phyloP scores from a whole-genome alignment of 2,888 invertebrate genomes.

The Cataglyphis altisquamis region DNA sequence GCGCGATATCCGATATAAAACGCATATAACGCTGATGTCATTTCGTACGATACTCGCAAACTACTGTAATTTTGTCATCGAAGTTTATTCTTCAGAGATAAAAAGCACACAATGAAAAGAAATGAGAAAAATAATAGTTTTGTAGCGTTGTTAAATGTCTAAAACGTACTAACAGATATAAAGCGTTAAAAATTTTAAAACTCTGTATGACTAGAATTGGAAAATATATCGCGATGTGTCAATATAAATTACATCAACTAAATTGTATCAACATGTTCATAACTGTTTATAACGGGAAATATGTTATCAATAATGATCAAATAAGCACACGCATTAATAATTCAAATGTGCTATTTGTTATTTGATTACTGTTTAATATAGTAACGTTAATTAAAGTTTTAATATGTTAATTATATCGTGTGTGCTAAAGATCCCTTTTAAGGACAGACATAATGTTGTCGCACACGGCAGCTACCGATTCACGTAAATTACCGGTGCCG shows the following conservation, averaged over 20 bases:
- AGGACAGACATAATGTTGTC: conserved; percentile 8
- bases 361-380: conserved; percentile 13
- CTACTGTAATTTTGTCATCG: not conserved
- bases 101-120: not conserved
- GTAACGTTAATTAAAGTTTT: not conserved
- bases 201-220: not conserved
- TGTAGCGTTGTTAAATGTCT: not conserved
- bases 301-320: not conserved
- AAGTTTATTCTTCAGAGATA: not conserved
- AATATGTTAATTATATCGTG: not conserved
- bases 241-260: conserved; percentile 9
- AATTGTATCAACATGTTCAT: conserved; percentile 1
- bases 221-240: not conserved
- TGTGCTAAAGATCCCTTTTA: not conserved
- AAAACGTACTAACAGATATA: not conserved
- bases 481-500: conserved; percentile 32
- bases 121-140: not conserved
- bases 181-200: conserved; percentile 2
- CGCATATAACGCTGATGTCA: not conserved
- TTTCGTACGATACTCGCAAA: conserved; percentile 3
- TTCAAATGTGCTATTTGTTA: conserved; percentile 3
- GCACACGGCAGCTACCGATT: conserved; percentile 10
- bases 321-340: conserved; percentile 15
- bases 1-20: conserved; percentile 18
- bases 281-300: too few relatives aligned